Percentiles rank a stretch among this genome's conserved stretches.
Conservation (phyloP, 2,797 vertebrate genomes). For the Champsocephalus esox region DNA sequence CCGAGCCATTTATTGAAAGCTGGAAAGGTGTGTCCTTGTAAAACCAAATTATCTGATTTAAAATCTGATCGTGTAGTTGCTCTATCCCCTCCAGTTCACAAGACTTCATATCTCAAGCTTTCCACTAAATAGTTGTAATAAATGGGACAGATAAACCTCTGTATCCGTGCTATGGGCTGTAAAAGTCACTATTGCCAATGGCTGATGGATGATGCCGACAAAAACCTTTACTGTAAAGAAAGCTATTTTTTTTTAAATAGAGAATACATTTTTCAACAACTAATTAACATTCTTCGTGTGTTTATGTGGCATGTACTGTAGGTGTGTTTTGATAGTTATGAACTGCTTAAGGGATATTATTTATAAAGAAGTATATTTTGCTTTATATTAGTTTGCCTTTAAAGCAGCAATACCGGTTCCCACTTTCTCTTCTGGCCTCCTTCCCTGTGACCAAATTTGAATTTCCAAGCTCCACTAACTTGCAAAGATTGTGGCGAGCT, state of each 20-base stretch:
- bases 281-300: neutral
- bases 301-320: neutral
- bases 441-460: conserved; percentile 1
- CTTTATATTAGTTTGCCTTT: neutral
- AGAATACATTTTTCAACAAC: neutral
- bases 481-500: neutral
- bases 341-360: neutral
- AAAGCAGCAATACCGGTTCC: neutral
- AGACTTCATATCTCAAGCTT: neutral
- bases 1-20: conserved; percentile 7
- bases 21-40: conserved; percentile 29
- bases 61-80: neutral
- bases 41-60: conserved; percentile 29
- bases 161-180: neutral
- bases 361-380: neutral
- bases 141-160: neutral
- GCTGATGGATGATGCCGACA: neutral
- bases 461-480: neutral
- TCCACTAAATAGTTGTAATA: neutral
- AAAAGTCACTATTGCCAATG: neutral
- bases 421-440: neutral
- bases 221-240: neutral
- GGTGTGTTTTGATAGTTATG: neutral
- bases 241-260: neutral
- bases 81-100: neutral